These are phyloP conservation scores for Merluccius polli DNA, from an alignment of 2,797 vertebrate species.

Conservation along the genomic window DNA sequence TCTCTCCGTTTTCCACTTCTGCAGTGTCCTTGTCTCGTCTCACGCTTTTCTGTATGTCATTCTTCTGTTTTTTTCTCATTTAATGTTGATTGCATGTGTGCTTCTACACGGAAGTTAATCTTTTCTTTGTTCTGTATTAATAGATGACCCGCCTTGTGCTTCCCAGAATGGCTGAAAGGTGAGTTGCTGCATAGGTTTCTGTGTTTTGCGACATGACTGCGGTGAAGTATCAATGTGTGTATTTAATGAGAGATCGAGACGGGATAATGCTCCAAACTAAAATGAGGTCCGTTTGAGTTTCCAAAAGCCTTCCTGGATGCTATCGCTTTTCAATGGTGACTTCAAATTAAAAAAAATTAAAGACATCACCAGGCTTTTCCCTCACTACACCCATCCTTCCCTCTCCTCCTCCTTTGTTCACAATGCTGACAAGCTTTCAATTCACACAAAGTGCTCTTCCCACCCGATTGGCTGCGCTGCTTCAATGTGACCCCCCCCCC, in stretches of 20 bases:
- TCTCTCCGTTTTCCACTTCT: slow-evolving; percentile 14
- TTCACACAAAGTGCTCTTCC: slow-evolving; percentile 68
- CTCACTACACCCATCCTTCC: slow-evolving; percentile 46
- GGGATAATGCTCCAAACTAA: slow-evolving; percentile 1
- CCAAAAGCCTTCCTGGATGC: background rate
- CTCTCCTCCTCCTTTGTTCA: slow-evolving; percentile 61
- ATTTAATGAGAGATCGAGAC: slow-evolving; percentile 12
- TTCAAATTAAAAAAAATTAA: slow-evolving; percentile 30
- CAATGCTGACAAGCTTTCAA: slow-evolving; percentile 70
- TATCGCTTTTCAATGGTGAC: slow-evolving; percentile 16
- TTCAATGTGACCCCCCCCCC: slow-evolving; percentile 49
- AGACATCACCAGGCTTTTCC: slow-evolving; percentile 39
- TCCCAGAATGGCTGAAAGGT: slow-evolving; percentile 93
- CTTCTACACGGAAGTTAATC: background rate
- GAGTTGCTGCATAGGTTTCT: slow-evolving; percentile 61
- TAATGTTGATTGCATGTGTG: background rate
- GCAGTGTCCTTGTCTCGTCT: slow-evolving; percentile 10
- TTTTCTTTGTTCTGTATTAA: slow-evolving; percentile 34
- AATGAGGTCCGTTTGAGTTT: background rate
- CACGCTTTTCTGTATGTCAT: background rate
- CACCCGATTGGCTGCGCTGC: slow-evolving; percentile 51
- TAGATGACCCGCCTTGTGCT: slow-evolving; percentile 95
- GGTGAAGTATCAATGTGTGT: slow-evolving; percentile 23
- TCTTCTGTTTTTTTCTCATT: background rate
- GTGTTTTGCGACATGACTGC: slow-evolving; percentile 52